Evolutionary conservation across 2,113 vertebrate genomes (phyloP).

Genomic region (Oncorhynchus nerka): DNA sequence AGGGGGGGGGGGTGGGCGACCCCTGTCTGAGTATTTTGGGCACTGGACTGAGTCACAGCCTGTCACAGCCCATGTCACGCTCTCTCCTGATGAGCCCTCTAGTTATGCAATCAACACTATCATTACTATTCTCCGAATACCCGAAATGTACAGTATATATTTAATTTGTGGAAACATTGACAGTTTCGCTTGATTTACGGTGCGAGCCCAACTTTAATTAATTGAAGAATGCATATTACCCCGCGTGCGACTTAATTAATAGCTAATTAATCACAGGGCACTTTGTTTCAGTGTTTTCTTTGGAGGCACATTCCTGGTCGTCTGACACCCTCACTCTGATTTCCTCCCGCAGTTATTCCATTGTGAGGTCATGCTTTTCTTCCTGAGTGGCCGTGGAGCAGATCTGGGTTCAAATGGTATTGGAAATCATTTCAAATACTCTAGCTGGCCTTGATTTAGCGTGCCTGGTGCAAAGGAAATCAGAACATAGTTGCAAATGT

Average conservation of each 20-base stretch:
- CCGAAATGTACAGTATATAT: constrained; percentile 66
- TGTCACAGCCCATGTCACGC: constrained; percentile 59
- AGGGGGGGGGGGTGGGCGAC: constrained; percentile 24
- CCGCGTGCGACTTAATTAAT: constrained; percentile 75
- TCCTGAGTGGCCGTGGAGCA: constrained; percentile 54
- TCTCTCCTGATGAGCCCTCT: constrained; percentile 62
- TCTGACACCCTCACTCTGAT: constrained; percentile 48
- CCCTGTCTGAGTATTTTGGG: constrained; percentile 61
- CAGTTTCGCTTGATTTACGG: constrained; percentile 74
- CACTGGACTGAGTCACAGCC: constrained; percentile 63
- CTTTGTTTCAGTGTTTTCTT: constrained; percentile 58
- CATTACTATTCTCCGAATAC: constrained; percentile 45
- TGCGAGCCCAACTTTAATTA: constrained; percentile 74
- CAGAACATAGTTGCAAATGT: too few relatives aligned
- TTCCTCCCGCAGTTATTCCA: constrained; percentile 66
- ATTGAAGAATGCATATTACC: constrained; percentile 74
- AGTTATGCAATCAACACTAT: constrained; percentile 67
- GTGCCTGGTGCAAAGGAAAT: too few relatives aligned
- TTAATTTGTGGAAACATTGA: constrained; percentile 71
- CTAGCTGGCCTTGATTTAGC: too few relatives aligned
- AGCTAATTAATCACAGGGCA: constrained; percentile 71
- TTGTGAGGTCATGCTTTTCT: constrained; percentile 70
- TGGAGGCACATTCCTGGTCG: constrained; percentile 56
- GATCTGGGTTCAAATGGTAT: background rate
- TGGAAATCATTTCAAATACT: too few relatives aligned